These are phyloP conservation scores for Penaeus monodon DNA, from an alignment of 2,888 invertebrate species.

Conservation along the genomic window DNA sequence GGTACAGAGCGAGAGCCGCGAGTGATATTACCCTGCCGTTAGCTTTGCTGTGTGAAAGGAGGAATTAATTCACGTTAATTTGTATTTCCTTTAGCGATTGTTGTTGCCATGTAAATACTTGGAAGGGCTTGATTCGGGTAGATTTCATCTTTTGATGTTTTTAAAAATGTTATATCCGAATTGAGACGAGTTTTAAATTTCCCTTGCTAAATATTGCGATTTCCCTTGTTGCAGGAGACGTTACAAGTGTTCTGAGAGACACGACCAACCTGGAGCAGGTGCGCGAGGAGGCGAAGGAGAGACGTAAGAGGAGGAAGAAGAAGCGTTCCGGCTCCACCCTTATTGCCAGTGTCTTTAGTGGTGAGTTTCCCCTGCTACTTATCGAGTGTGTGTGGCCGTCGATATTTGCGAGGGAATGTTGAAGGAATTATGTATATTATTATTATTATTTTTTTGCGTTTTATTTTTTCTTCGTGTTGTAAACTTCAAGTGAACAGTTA, in stretches of 20 bases:
- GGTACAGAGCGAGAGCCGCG: too few species aligned
- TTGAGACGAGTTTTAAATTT: neutral
- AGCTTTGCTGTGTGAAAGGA: too few species aligned
- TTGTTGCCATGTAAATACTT: too few species aligned
- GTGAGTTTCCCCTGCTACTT: constrained; percentile 40
- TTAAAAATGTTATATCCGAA: too few species aligned
- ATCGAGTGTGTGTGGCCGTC: constrained; percentile 20
- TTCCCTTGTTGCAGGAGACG: constrained; percentile 44
- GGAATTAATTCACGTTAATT: too few species aligned
- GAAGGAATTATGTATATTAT: neutral
- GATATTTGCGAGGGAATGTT: neutral
- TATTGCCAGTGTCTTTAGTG: constrained; percentile 61
- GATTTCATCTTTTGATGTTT: too few species aligned
- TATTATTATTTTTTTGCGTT: neutral
- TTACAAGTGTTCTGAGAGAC: constrained; percentile 55
- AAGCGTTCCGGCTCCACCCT: constrained; percentile 63
- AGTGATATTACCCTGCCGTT: too few species aligned
- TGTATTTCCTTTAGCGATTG: too few species aligned
- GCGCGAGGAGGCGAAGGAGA: constrained; percentile 64
- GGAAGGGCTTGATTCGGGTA: too few species aligned
- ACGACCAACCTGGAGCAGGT: constrained; percentile 60
- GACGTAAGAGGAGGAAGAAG: constrained; percentile 63
- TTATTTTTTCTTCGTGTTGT: neutral
- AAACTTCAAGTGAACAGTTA: too few species aligned
- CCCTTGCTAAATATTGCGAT: neutral